A percentile compares a stretch with the other conserved stretches of the same genome.
Evolutionary conservation across 2,888 invertebrate genomes (phyloP).

Genomic region (Dolichopus griseipennis): DNA sequence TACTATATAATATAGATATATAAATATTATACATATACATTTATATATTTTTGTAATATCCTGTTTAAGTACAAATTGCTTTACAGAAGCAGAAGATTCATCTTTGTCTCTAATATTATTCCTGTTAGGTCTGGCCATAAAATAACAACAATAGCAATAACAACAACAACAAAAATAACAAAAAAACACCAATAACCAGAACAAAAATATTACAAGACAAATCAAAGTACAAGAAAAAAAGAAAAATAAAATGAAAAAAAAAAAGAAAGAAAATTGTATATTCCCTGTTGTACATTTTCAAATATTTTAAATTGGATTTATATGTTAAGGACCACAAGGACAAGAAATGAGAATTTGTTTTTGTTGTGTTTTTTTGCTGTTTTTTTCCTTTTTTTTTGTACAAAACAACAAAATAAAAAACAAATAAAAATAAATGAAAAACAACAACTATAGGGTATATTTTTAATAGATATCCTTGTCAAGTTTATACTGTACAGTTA

Average conservation of each 20-base stretch:
- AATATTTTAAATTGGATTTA: conserved; percentile 6
- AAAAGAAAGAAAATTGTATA: neutral
- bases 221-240: neutral
- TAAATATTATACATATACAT: neutral
- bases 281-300: neutral
- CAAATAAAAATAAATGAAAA: neutral
- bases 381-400: neutral
- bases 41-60: too few relatives aligned
- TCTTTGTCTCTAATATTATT: neutral
- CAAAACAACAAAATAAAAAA: neutral
- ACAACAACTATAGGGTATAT: neutral
- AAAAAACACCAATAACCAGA: neutral
- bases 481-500: too few relatives aligned
- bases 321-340: conserved; percentile 1
- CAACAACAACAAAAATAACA: neutral
- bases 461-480: neutral
- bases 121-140: neutral
- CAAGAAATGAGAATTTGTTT: neutral
- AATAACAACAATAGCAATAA: neutral
- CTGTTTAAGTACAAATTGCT: neutral
- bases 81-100: neutral
- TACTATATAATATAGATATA: neutral
- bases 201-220: neutral
- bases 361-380: neutral
- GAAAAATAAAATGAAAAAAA: neutral